phyloP scores from a whole-genome alignment of 2,888 invertebrate species.

The Ennomos quercinarius region DNA sequence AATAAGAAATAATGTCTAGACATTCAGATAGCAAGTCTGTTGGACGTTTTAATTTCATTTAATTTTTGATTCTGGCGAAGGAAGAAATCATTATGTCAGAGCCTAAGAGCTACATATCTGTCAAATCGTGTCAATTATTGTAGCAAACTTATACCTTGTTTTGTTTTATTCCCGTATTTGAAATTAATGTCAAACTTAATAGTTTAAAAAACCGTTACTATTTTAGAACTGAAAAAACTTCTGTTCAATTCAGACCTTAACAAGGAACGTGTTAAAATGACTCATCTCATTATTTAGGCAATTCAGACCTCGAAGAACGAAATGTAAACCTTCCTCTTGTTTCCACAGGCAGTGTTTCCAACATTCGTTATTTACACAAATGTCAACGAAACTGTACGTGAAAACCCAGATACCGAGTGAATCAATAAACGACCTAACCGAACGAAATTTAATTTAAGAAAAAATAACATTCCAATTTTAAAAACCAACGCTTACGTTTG shows the following conservation, averaged over 20 bases:
- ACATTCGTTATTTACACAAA: conserved; percentile 71
- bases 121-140: too few relatives aligned
- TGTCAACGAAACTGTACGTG: conserved; percentile 67
- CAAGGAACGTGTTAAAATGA: conserved; percentile 44
- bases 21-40: background rate
- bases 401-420: conserved; percentile 64
- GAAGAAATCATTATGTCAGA: too few relatives aligned
- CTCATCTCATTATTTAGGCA: conserved; percentile 64
- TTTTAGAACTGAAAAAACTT: conserved; percentile 7
- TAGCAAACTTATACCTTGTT: too few relatives aligned
- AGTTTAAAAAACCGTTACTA: too few relatives aligned
- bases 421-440: conserved; percentile 52
- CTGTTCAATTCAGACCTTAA: conserved; percentile 26
- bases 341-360: conserved; percentile 62
- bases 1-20: conserved; percentile 28
- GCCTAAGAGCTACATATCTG: too few relatives aligned
- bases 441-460: conserved; percentile 60
- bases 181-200: too few relatives aligned
- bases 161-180: too few relatives aligned
- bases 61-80: background rate
- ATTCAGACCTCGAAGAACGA: conserved; percentile 58
- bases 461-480: conserved; percentile 76
- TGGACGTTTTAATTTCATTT: background rate
- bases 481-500: conserved; percentile 75
- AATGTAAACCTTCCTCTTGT: conserved; percentile 68